phyloP scores from a whole-genome alignment of 2,797 vertebrate species.

The Catamblyrhynchus diadema region DNA sequence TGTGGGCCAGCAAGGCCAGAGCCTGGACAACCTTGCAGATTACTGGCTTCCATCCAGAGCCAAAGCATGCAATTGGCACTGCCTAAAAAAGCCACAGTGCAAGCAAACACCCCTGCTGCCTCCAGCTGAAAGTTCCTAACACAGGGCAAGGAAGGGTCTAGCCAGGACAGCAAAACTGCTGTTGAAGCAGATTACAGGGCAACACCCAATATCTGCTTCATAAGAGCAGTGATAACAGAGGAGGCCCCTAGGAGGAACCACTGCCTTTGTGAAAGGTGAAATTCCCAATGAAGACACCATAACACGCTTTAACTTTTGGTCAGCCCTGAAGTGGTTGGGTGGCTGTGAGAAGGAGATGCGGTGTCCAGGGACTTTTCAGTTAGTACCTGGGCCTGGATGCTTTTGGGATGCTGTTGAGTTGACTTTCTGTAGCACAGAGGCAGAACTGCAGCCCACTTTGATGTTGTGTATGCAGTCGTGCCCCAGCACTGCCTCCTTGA shows the following conservation, averaged over 20 bases:
- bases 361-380: background rate
- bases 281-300: background rate
- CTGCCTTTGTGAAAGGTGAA: background rate
- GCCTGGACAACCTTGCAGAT: background rate
- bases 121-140: background rate
- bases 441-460: background rate
- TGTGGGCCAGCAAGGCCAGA: background rate
- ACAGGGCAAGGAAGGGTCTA: no score
- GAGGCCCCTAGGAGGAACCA: background rate
- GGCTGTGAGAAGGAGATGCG: background rate
- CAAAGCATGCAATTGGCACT: fast-evolving
- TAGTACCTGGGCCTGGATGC: background rate
- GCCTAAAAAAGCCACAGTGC: background rate
- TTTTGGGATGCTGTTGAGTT: background rate
- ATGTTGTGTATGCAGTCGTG: fast-evolving
- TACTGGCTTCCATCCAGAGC: background rate
- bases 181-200: background rate
- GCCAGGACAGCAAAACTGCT: background rate
- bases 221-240: background rate
- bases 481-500: background rate
- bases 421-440: background rate
- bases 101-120: background rate
- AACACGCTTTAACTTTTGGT: background rate
- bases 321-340: background rate
- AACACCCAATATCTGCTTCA: background rate